Conservation (phyloP, 2,797 vertebrate species). For the Acomys russatus region DNA sequence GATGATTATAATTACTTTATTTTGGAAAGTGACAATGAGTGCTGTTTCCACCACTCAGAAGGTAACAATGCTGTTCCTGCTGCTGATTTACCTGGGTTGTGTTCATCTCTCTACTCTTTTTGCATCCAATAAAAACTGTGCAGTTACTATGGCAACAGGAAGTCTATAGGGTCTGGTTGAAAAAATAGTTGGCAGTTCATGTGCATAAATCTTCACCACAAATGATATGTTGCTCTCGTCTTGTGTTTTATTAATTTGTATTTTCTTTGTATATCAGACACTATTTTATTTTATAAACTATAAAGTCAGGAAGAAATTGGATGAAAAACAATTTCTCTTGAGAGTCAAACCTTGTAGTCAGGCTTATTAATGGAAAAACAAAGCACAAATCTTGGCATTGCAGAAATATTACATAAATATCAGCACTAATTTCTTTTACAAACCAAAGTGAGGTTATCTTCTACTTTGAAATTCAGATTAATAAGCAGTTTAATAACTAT, state of each 20-base stretch:
- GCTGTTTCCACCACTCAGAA: conserved; percentile 51
- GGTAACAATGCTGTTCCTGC: not conserved
- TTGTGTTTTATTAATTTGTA: conserved; percentile 80
- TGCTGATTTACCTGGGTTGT: conserved; percentile 72
- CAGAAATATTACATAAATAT: conserved; percentile 53
- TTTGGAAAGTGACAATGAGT: conserved; percentile 13
- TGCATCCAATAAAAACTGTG: conserved; percentile 65
- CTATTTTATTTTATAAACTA: conserved; percentile 75
- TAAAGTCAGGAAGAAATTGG: conserved; percentile 64
- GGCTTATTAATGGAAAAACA: conserved; percentile 64
- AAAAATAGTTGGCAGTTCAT: conserved; percentile 70
- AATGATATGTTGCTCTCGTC: conserved; percentile 48
- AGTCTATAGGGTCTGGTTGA: conserved; percentile 78
- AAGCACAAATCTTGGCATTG: conserved; percentile 44
- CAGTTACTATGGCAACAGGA: conserved; percentile 80
- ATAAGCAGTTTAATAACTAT: conserved; percentile 54
- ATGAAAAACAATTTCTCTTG: conserved; percentile 71
- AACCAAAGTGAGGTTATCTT: conserved; percentile 3
- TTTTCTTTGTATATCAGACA: conserved; percentile 66
- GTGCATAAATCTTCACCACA: conserved; percentile 73
- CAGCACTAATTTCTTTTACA: conserved; percentile 63
- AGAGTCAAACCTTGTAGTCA: conserved; percentile 52
- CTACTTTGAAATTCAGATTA: conserved; percentile 51
- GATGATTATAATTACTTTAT: conserved; percentile 62
- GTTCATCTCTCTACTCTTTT: conserved; percentile 75